A percentile compares a stretch with the other conserved stretches of the same genome.
Conservation (phyloP, 2,888 invertebrate species). For the Dusona sp. region DNA sequence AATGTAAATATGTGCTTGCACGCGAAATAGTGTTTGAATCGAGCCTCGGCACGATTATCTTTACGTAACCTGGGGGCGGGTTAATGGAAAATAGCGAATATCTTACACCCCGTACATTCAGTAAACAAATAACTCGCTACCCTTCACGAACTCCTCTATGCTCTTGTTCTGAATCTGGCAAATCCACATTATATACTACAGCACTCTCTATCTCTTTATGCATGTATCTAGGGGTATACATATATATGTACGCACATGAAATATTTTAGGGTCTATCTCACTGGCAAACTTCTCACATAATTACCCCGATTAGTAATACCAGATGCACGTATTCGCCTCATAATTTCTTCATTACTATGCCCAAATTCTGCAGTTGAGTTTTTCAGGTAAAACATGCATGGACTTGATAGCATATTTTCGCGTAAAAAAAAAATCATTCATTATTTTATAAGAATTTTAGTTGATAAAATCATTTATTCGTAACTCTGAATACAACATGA, state of each 20-base stretch:
- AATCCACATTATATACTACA: constrained; percentile 16
- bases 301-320: constrained; percentile 76
- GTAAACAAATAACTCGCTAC: constrained; percentile 3
- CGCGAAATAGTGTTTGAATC: constrained; percentile 49
- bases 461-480: neutral
- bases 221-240: too few species aligned
- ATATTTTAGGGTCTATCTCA: constrained; percentile 50
- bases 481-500: neutral
- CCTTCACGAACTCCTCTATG: constrained; percentile 20
- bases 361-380: neutral
- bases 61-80: constrained; percentile 63
- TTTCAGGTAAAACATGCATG: neutral
- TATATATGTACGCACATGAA: too few species aligned
- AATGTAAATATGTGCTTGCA: constrained; percentile 76
- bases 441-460: neutral
- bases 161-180: constrained; percentile 18
- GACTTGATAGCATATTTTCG: neutral
- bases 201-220: neutral
- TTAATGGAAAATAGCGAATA: constrained; percentile 71
- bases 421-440: neutral
- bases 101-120: constrained; percentile 40
- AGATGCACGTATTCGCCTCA: constrained; percentile 66
- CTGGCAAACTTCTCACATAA: constrained; percentile 66
- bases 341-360: constrained; percentile 48
- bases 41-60: constrained; percentile 61